Conservation (phyloP, 2,113 vertebrate species). For the Catagonus wagneri region DNA sequence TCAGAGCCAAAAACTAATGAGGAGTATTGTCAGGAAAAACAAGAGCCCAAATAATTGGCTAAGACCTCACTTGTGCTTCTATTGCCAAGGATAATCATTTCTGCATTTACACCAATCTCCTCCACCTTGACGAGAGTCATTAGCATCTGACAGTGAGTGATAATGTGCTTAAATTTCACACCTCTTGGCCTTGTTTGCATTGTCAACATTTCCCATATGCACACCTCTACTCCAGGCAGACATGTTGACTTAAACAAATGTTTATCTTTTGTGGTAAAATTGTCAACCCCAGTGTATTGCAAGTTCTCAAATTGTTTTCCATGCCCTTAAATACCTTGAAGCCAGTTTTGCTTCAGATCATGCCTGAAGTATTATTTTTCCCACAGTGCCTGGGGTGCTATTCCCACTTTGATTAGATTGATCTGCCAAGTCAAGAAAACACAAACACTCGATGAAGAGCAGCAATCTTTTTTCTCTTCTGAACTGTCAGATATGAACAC, state of each 20-base stretch:
- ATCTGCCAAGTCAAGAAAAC: conserved; percentile 44
- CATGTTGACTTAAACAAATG: conserved; percentile 74
- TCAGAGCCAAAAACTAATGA: conserved; percentile 70
- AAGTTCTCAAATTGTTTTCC: conserved; percentile 52
- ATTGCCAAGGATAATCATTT: conserved; percentile 76
- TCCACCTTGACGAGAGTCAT: conserved; percentile 73
- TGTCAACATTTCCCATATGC: conserved; percentile 61
- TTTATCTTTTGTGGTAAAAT: conserved; percentile 74
- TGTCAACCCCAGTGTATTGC: conserved; percentile 61
- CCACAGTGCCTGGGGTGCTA: background rate
- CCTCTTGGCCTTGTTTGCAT: conserved; percentile 66
- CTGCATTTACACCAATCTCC: conserved; percentile 62
- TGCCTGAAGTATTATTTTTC: conserved; percentile 38
- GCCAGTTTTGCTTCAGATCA: conserved; percentile 36
- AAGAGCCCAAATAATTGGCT: conserved; percentile 71
- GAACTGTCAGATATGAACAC: background rate
- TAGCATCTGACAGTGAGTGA: conserved; percentile 78
- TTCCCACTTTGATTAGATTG: background rate
- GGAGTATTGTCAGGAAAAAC: conserved; percentile 70
- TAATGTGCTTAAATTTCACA: conserved; percentile 72
- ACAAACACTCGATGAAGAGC: conserved; percentile 10
- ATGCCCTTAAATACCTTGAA: conserved; percentile 45
- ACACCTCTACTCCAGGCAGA: background rate
- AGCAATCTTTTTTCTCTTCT: background rate
- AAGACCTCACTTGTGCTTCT: conserved; percentile 58